Evolutionary conservation across 2,797 vertebrate species (phyloP), one percentile per base, ranked within the genome.

Genomic region (Enteromius treurensis): DNA sequence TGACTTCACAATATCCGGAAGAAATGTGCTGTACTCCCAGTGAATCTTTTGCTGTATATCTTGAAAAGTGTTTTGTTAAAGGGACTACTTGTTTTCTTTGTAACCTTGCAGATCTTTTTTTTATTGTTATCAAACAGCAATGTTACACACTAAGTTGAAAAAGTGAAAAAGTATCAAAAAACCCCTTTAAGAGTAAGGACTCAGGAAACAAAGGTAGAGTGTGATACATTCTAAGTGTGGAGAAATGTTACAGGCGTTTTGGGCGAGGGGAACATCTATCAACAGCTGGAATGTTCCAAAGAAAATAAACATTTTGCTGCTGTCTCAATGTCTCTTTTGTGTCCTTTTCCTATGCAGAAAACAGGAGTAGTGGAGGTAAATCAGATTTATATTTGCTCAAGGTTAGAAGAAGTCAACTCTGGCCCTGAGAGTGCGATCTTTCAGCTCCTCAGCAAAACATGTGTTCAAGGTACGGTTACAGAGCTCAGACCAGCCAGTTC

Each of bases 391-490:
- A 91, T 92, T 89, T 90, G 89, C 91, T 91, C 88, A 82, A 92
- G 91, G 90, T 90, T 92, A 88, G 88, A 91, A 86, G 86, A 90
- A 92, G 91, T 92, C 88, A 87, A n/a, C 92, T 90, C 90, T 92
- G 91, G 92, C 91, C 91, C 89, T 87, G 85, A 84, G 91, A 94
- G 93, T 93, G 92, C 93, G 91, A 93, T 94, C 91, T 94, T 94
- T 95, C 93, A 95, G 92, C 92, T 91, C 92, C 90, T 94, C 93
- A 91, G 94, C 90, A 93, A 93, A 95, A 93, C 93, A 94, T 93
- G 91, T 93, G 94, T 92, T 93, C 87, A 92, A 91, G 91, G 86
- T 93, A 92, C 85, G 62, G 92, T 93, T 92, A 93, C 92, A 92
- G 90, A 85, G 69, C 68, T 83, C 51, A 0, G 60, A 68, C 55